phyloP scores from a whole-genome alignment of 2,113 vertebrate genomes.

The Sander vitreus region DNA sequence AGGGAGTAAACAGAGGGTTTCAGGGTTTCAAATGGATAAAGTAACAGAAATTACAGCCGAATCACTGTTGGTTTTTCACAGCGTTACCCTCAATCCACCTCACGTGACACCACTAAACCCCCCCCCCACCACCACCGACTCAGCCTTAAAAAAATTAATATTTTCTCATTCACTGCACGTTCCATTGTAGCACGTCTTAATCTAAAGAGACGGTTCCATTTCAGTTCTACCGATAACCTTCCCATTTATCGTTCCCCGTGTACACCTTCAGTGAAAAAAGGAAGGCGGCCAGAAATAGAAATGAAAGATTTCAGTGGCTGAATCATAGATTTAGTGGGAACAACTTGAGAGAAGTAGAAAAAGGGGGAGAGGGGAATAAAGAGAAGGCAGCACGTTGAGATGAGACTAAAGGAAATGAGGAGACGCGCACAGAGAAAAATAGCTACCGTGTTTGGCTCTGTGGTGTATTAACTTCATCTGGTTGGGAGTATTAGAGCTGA shows the following conservation, averaged over 20 bases:
- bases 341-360: conserved; percentile 44
- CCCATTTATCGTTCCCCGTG: conserved; percentile 49
- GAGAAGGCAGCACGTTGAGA: conserved; percentile 34
- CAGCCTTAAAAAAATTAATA: conserved; percentile 9
- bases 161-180: conserved; percentile 67
- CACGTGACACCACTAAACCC: background rate
- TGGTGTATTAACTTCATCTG: conserved; percentile 42
- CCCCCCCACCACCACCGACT: background rate
- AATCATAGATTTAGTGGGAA: conserved; percentile 55
- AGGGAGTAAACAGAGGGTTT: conserved; percentile 49
- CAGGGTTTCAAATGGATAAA: conserved; percentile 39
- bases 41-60: conserved; percentile 39
- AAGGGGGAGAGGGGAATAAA: conserved; percentile 26
- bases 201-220: conserved; percentile 78
- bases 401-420: conserved; percentile 41
- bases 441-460: conserved; percentile 38
- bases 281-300: conserved; percentile 61
- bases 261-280: conserved; percentile 60
- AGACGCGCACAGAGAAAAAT: conserved; percentile 26
- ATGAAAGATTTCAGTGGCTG: conserved; percentile 65
- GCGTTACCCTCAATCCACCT: conserved; percentile 51
- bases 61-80: conserved; percentile 56
- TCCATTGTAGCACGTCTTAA: conserved; percentile 66
- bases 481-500: conserved; percentile 30
- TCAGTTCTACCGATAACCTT: conserved; percentile 67